Base-by-base conservation (phyloP, 2,888 invertebrate species). In the Xylota sylvarum region DNA sequence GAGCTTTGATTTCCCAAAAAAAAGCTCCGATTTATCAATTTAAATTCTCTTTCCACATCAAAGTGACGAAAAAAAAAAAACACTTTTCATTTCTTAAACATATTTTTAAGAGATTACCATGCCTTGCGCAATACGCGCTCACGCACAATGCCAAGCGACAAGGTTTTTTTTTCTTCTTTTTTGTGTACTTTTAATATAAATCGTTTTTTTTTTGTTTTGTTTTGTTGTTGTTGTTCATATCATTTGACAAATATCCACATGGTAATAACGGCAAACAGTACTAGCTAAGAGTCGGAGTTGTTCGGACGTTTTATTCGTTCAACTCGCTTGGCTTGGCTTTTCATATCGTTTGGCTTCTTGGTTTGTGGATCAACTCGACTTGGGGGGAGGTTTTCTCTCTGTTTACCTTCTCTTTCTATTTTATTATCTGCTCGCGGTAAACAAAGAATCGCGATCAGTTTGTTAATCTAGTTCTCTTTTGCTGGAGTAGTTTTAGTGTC, bases 281-380 rank as follows among this genome's bases (percentile, higher is more conserved):
- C 55, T 52, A 81, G 76, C 81, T 76, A 48, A 50, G 70, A 60
- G 70, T 23, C 76, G 23, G 72, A 81, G 74, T 81, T 52, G 85
- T 72, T 67, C 60, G 80, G 85, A 67, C 46, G 84, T 46, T 5
- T 2, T 23, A 14, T n/a, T 60, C 14, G 30, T 40, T 58, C 17
- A 62, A 14, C 60, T 67, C 40, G 43, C 12, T 14, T n/a, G n/a
- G 30, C 19, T 58, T 43, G 46, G 52, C 50, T 58, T 64, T 73
- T 37, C 14, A 43, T 60, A 52, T 17, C 32, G 10, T 55, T 55
- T 43, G 27, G 17, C 65, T 64, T 77, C 65, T 64, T 77, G 23
- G 35, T 70, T 78, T 40, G 48, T 56, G 37, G 17, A 62, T 48
- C 37, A 17, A n/a, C 12, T 72, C 35, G 9, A 9, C 19, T n/a